phyloP scores from a whole-genome alignment of 2,888 invertebrate species.

The Dyspetes luteomarginatus region DNA sequence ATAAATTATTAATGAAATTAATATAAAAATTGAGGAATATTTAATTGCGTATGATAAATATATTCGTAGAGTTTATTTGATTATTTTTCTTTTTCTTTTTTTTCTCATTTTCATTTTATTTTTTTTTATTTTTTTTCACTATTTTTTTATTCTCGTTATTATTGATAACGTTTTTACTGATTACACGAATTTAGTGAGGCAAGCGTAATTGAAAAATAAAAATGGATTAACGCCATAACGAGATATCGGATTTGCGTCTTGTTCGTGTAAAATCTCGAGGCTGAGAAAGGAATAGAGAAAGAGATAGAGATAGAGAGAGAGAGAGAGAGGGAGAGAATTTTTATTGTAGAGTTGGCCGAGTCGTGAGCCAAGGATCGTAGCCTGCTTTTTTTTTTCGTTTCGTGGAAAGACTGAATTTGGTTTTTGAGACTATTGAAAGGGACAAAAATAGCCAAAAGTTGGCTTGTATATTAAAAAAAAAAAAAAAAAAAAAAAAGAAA shows the following conservation, averaged over 20 bases:
- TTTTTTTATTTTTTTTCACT: conserved; percentile 62
- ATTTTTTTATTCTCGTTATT: conserved; percentile 70
- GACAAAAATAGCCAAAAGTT: conserved; percentile 57
- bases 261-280: conserved; percentile 65
- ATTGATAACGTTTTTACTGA: conserved; percentile 69
- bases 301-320: conserved; percentile 9
- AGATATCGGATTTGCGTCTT: conserved; percentile 61
- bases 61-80: conserved; percentile 82
- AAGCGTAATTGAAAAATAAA: conserved; percentile 67
- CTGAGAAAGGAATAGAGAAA: conserved; percentile 35
- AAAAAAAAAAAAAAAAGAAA: conserved; percentile 30
- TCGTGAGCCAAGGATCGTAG: no score
- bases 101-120: conserved; percentile 69
- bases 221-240: conserved; percentile 50
- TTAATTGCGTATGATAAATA: conserved; percentile 81
- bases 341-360: conserved; percentile 71
- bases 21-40: conserved; percentile 83
- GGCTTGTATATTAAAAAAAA: conserved; percentile 42
- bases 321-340: conserved; percentile 35
- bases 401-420: conserved; percentile 71
- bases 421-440: conserved; percentile 65
- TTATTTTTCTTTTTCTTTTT: conserved; percentile 71
- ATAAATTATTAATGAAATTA: conserved; percentile 84
- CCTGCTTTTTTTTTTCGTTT: conserved; percentile 73
- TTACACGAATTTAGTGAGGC: conserved; percentile 71